Conservation (phyloP, 2,888 invertebrate genomes). For the Melieria omissa region DNA sequence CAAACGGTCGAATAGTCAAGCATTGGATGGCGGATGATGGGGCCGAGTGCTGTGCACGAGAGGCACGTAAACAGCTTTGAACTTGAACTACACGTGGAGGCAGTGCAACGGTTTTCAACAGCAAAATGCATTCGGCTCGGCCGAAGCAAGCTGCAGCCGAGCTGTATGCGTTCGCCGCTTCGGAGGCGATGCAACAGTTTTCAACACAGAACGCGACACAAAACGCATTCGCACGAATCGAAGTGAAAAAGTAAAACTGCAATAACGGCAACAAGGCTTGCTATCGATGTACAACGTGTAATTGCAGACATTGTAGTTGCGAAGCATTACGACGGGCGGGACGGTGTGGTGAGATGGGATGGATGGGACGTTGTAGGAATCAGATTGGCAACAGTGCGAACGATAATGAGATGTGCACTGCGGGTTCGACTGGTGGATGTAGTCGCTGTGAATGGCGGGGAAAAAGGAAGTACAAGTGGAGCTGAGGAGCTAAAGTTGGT, state of each 20-base stretch:
- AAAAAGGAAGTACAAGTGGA: too few relatives aligned
- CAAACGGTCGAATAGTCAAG: not conserved
- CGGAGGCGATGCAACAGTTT: conserved; percentile 43
- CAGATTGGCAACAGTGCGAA: too few relatives aligned
- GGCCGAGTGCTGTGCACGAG: not conserved
- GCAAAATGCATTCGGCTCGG: conserved; percentile 2
- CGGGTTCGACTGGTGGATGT: too few relatives aligned
- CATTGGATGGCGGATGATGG: not conserved
- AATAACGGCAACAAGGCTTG: too few relatives aligned
- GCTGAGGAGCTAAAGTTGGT: too few relatives aligned
- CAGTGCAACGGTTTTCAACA: conserved; percentile 58
- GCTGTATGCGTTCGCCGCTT: conserved; percentile 12
- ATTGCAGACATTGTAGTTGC: too few relatives aligned
- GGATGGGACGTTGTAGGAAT: too few relatives aligned
- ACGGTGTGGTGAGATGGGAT: too few relatives aligned
- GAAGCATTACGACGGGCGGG: too few relatives aligned
- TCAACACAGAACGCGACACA: conserved; percentile 30
- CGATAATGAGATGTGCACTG: too few relatives aligned
- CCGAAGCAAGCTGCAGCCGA: conserved; percentile 19
- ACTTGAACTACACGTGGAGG: conserved; percentile 68
- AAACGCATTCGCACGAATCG: conserved; percentile 13
- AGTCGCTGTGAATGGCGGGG: too few relatives aligned
- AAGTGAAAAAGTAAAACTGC: conserved; percentile 22
- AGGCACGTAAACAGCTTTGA: conserved; percentile 52
- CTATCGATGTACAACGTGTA: too few relatives aligned